phyloP scores from a whole-genome alignment of 2,113 vertebrate species.

The Trichechus manatus region DNA sequence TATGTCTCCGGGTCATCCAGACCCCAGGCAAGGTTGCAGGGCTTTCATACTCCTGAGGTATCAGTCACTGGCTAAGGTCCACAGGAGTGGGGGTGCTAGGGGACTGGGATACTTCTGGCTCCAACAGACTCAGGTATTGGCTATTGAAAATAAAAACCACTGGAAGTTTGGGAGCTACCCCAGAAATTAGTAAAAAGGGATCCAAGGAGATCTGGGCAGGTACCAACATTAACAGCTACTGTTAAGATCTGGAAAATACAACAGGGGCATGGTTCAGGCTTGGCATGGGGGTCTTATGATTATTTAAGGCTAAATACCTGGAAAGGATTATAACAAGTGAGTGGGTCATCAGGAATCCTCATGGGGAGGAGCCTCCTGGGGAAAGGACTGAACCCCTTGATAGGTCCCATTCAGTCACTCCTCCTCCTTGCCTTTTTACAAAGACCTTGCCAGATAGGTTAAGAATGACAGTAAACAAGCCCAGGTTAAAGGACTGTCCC shows the following conservation, averaged over 20 bases:
- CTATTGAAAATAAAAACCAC: neutral
- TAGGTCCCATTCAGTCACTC: neutral
- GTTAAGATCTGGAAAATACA: neutral
- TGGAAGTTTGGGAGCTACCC: neutral
- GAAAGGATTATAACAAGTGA: neutral
- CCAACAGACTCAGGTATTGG: neutral
- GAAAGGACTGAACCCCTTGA: neutral
- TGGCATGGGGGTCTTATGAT: neutral
- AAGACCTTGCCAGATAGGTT: neutral
- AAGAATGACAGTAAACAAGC: constrained; percentile 35
- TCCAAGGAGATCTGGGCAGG: neutral
- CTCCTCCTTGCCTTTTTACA: neutral
- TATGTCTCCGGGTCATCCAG: neutral
- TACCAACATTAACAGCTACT: neutral
- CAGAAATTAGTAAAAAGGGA: neutral
- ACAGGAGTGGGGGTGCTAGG: neutral
- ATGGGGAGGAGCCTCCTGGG: neutral
- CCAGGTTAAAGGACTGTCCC: neutral
- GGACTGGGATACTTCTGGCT: neutral
- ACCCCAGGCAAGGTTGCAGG: neutral
- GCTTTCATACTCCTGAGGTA: neutral
- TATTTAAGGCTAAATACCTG: neutral
- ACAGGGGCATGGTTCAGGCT: neutral
- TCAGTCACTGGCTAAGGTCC: neutral
- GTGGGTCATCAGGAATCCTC: neutral